phyloP scores from a whole-genome alignment of 2,113 vertebrate species.

The Alaudala cheleensis region DNA sequence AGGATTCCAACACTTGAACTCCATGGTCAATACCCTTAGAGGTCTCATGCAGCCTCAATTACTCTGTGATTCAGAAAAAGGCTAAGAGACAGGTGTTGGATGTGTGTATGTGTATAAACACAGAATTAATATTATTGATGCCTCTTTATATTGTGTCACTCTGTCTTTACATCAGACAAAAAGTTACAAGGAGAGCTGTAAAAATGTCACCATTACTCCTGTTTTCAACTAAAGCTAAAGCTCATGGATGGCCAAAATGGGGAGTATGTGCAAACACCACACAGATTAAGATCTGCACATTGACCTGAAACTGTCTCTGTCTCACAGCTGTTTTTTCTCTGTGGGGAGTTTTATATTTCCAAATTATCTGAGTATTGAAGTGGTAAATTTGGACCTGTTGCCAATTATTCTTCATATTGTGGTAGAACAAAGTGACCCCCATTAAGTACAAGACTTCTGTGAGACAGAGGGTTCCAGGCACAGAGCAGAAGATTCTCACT shows the following conservation, averaged over 20 bases:
- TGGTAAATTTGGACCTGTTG: not conserved
- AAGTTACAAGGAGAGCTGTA: not conserved
- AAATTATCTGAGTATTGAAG: not conserved
- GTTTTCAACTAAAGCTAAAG: not conserved
- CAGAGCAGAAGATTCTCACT: not conserved
- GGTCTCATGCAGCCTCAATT: not conserved
- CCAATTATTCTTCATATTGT: not conserved
- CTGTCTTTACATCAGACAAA: not conserved
- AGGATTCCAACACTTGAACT: not conserved
- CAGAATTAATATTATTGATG: not conserved
- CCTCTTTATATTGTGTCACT: not conserved
- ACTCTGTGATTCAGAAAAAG: not conserved
- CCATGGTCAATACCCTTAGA: rapidly evolving
- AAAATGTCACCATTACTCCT: not conserved
- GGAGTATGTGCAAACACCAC: not conserved
- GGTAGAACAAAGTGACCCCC: not conserved
- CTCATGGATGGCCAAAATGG: not conserved
- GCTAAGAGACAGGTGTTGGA: not conserved
- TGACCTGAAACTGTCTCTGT: not conserved
- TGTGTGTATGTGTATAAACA: not conserved
- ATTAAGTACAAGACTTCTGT: not conserved
- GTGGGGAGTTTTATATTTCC: not conserved
- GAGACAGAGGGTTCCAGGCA: not conserved
- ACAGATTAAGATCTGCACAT: not conserved
- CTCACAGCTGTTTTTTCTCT: not conserved